Base-by-base conservation (phyloP, 2,797 vertebrate genomes). In the Phataginus tricuspis region DNA sequence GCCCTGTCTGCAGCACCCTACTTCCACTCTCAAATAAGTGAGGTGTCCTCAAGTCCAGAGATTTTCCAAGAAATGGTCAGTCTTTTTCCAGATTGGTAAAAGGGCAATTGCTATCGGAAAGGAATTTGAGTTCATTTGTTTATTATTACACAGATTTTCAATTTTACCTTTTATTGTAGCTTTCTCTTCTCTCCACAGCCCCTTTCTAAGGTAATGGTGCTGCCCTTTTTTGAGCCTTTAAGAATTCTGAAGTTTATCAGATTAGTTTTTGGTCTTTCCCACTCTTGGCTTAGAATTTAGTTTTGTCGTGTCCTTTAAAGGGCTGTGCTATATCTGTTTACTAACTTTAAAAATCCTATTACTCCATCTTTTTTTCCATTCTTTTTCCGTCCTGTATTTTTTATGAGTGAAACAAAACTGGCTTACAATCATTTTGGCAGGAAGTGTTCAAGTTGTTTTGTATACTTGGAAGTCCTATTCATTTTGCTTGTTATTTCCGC, bases 261-360 rank as follows among this genome's bases (percentile, higher is more conserved):
- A 13, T 90, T 68, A 42, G 53, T 19, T 57, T 49, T 82, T 86
- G 19, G 7, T 66, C 87, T 83, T 78, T 34, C 7, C 7, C 2
- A 69, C 21, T 86, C 34, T 72, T 66, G 39, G 4, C 27, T 90
- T 90, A 86, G 16, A 68, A 74, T 68, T 92, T 78, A 14, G 61
- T 71, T 96, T 86, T 78, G 27, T 72, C 21, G 3, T 72, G 29
- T 72, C 15, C 23, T 89, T 78, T 86, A 59, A 45, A 59, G n/a
- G 29, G 77, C 7, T 77, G 85, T 75, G 21, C 5, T 72, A 8
- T 61, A 39, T 42, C 61, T 71, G 5, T 9, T 77, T 45, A 61
- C 34, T 3, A 72, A n/a, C 25, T 91, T 77, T 51, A 59, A 85
- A 64, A 64, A 25, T 9, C 18, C 19, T 37, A 21, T 19, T 21